phyloP scores from a whole-genome alignment of 35 echinoderm and acorn worm species.

The Heliocidaris tuberculata region DNA sequence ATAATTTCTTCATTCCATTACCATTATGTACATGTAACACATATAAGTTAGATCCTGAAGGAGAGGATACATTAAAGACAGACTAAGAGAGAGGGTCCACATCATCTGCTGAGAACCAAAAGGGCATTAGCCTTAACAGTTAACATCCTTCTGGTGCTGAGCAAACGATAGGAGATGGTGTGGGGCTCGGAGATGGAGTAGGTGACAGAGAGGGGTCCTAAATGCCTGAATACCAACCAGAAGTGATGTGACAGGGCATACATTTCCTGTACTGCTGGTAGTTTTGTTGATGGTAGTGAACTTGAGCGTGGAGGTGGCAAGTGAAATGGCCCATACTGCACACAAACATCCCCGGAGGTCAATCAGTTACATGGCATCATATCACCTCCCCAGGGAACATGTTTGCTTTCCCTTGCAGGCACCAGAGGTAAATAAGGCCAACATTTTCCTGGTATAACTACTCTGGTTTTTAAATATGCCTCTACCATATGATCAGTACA shows the following conservation, averaged over 20 bases:
- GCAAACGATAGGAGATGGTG: not conserved
- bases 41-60: too few species aligned
- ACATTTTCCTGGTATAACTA: not conserved
- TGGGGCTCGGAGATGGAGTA: not conserved
- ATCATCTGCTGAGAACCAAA: not conserved
- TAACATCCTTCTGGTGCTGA: not conserved
- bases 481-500: too few species aligned
- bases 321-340: conserved; percentile 49
- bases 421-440: not conserved
- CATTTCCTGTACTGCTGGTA: not conserved
- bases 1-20: not conserved
- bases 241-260: not conserved
- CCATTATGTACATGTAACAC: too few species aligned
- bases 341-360: conserved; percentile 34
- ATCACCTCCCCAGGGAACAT: not conserved
- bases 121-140: not conserved
- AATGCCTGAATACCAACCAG: not conserved
- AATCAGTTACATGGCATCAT: conserved; percentile 25
- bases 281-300: conserved; percentile 49
- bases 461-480: too few species aligned
- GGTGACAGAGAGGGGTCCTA: not conserved
- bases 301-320: conserved; percentile 49
- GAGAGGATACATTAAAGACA: not conserved
- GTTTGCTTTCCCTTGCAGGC: conserved; percentile 6
- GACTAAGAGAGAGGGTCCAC: not conserved